Conservation (phyloP, 2,888 invertebrate species). For the Gortyna flavago region DNA sequence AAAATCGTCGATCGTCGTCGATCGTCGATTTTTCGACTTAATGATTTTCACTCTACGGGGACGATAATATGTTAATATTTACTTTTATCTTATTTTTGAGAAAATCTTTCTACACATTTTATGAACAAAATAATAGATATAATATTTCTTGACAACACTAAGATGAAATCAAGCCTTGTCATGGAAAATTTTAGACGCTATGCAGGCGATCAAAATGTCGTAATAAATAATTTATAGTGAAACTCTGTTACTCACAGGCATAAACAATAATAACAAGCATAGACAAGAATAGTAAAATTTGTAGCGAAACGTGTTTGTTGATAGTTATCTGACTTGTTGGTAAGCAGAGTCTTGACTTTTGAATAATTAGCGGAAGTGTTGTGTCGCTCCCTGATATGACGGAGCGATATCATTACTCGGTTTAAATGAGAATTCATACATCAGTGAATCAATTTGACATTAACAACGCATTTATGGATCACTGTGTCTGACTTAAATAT, state of each 20-base stretch:
- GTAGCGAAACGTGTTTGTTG: slow-evolving; percentile 12
- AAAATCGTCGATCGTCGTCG: no score
- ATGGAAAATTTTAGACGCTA: slow-evolving; percentile 11
- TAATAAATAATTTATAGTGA: slow-evolving; percentile 14
- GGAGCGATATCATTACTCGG: slow-evolving; percentile 13
- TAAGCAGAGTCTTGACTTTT: not conserved
- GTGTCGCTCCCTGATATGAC: slow-evolving; percentile 10
- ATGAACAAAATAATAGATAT: not conserved
- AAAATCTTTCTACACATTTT: not conserved
- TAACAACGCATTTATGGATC: not conserved
- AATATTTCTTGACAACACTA: not conserved
- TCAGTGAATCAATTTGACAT: not conserved
- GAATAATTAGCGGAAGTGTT: slow-evolving; percentile 38
- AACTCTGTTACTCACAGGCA: not conserved
- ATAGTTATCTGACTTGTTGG: slow-evolving; percentile 7
- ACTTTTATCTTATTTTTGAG: not conserved
- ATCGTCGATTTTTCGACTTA: no score
- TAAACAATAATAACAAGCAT: not conserved
- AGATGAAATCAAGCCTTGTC: not conserved
- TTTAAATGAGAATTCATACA: not conserved
- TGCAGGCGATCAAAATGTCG: not conserved
- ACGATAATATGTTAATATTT: not conserved
- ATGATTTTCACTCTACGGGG: no score
- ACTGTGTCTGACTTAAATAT: no score
- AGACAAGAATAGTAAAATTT: slow-evolving; percentile 21